Evolutionary conservation across 2,797 vertebrate species (phyloP), one percentile per base, ranked within the genome.

Genomic region (Gymnoscopelus braueri): DNA sequence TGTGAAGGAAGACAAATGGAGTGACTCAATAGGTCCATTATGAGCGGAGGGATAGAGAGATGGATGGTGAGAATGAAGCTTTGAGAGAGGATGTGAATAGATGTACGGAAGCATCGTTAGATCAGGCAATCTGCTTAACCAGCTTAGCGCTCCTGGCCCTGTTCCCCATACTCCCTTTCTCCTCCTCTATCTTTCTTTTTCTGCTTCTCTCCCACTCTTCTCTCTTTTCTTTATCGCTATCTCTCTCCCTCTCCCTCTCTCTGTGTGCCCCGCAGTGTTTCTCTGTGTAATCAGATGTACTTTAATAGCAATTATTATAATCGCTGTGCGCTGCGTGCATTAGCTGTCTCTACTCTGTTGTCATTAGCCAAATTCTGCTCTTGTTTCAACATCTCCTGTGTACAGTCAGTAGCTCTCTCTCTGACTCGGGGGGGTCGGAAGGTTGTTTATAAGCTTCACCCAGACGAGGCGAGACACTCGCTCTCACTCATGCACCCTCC

Each of bases 1-100:
- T 81, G 78, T 68, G 72, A 84, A 77, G 76, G 85, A 80, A 88
- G 88, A 91, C 85, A 87, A 88, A 89, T 80, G 83, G 77, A 84
- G 82, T 81, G 86, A 83, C 77, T 92, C 79, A 86, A 86, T 80
- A 58, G 84, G 82, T 81, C 81, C 87, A 90, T 91, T 90, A 90
- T 81, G 75, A 79, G 77, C 23, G 35, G 60, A 69, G 73, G 78
- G 55, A 67, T 47, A 47, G 66, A 63, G 75, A 71, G 86, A 89
- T 69, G 80, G 80, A 82, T 88, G 83, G 79, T 74, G 69, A 81
- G 79, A 75, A 85, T 55, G 67, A 66, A 74, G 74, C 81, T 84
- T 87, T 87, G 77, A 86, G 77, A 85, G 72, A 62, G 77, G 79
- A 84, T 74, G 84, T 87, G 85, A 90, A 91, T 79, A 81, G 87